phyloP scores from a whole-genome alignment of 2,113 vertebrate species.

The Oryzias woworae region DNA sequence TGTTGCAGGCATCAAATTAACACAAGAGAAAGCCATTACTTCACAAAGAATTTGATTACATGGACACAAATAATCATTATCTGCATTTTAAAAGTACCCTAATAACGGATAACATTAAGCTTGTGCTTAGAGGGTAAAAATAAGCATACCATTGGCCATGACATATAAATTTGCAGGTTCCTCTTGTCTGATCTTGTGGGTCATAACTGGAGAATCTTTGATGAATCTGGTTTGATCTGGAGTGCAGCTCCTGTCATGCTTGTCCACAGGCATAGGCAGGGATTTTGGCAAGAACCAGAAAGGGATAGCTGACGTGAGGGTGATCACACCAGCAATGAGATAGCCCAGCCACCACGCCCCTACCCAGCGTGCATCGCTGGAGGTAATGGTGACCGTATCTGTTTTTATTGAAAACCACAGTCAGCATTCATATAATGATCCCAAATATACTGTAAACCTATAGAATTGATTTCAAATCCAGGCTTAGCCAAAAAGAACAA shows the following conservation, averaged over 20 bases:
- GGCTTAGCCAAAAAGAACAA: too few species aligned
- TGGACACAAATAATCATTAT: too few species aligned
- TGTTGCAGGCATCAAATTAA: too few species aligned
- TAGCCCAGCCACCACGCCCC: constrained; percentile 98
- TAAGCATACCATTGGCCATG: constrained; percentile 83
- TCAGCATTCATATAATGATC: neutral
- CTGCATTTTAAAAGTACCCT: too few species aligned
- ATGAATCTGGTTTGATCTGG: constrained; percentile 86
- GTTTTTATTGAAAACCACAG: constrained; percentile 1
- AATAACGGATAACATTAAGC: neutral
- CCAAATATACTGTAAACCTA: neutral
- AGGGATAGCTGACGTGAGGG: constrained; percentile 82
- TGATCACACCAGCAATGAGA: constrained; percentile 85
- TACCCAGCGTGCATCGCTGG: constrained; percentile 88
- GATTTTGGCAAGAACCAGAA: constrained; percentile 94
- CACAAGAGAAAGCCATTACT: too few species aligned
- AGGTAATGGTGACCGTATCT: constrained; percentile 85
- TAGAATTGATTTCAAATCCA: too few species aligned
- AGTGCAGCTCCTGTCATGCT: constrained; percentile 73
- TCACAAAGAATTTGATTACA: too few species aligned
- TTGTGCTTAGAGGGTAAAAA: neutral
- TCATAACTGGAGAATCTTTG: constrained; percentile 67
- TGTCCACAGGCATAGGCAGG: constrained; percentile 69
- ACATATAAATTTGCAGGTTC: constrained; percentile 77
- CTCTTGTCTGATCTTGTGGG: constrained; percentile 61